Base-by-base conservation (phyloP, 1,140 invertebrate genomes). In the Cardiocondyla obscurior region DNA sequence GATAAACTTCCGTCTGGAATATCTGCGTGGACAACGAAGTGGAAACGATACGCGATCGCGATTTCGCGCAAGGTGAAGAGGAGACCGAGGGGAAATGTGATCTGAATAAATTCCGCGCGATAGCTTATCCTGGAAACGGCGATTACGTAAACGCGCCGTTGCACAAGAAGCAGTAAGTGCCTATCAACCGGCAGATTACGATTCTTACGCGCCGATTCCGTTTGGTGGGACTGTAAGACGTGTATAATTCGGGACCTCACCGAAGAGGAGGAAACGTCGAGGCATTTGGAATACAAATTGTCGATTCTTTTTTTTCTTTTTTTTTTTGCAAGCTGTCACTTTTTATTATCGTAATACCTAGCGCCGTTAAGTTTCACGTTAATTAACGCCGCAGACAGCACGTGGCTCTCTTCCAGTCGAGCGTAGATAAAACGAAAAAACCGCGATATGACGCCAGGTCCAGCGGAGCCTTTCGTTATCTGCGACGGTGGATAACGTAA, bases 91-190 rank as follows among this genome's bases (percentile, higher is more conserved):
- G 55, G n/a, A 30, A 73, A 30, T 30, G 81, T 39, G 81, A 82
- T 82, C 70, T 53, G 72, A 82, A 82, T 77, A 65, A 77, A 53
- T 77, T 65, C 30, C 28, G n/a, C 7, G 55, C 33, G 70, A 76
- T 62, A 42, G 72, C 33, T 85, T 85, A 84, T 57, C 53, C 44
- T 16, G 62, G 10, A 79, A 62, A 57, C 44, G 46, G 22, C 44
- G 84, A 53, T 77, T 67, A 79, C 36, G 64, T 64, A 64, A 85
- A 84, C 49, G 57, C 30, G n/a, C 39, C 42, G 33, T 79, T 79
- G 30, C 62, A 46, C 64, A 49, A 79, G 62, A 44, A 33, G 30
- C 82, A 22, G 36, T 57, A 70, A 83, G 60, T 64, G 44, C 46
- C 81, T 55, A 49, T 58, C 19, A 25, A 16, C 64, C 19, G 82